Conservation (phyloP, 2,797 vertebrate genomes). For the Ispidina lecontei region DNA sequence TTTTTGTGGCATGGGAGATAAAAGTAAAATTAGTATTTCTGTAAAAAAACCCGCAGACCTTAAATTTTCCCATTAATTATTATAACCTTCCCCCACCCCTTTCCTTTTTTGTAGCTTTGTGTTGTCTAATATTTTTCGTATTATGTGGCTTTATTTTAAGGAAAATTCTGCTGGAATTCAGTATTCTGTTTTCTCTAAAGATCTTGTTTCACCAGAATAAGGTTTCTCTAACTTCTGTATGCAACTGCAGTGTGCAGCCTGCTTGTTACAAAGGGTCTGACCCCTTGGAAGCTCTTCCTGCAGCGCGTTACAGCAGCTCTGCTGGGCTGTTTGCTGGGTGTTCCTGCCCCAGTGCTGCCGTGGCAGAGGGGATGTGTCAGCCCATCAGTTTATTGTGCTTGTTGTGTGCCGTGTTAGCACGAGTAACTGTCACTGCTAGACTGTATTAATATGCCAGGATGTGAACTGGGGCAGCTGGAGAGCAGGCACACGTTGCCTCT, state of each 20-base stretch:
- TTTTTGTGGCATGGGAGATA: background rate
- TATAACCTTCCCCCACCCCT: too few relatives aligned
- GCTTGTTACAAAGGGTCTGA: background rate
- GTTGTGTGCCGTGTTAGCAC: background rate
- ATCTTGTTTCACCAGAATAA: background rate
- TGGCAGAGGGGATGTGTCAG: slow-evolving; percentile 12
- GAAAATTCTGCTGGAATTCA: background rate
- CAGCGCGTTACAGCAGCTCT: background rate
- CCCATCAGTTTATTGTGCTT: background rate
- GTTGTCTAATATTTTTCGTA: background rate
- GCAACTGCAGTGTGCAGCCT: background rate
- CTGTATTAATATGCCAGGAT: background rate
- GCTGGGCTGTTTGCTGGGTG: background rate
- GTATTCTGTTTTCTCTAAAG: background rate
- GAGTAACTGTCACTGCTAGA: background rate
- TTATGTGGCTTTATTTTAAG: background rate
- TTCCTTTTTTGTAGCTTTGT: background rate
- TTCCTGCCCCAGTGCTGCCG: background rate
- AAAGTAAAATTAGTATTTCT: background rate
- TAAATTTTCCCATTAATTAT: background rate
- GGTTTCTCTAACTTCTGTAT: background rate
- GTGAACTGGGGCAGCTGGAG: background rate
- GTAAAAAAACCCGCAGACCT: background rate
- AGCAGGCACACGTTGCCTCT: background rate
- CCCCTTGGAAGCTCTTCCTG: background rate